Conservation (phyloP, 2,888 invertebrate genomes). For the Xanthorhoe designata region DNA sequence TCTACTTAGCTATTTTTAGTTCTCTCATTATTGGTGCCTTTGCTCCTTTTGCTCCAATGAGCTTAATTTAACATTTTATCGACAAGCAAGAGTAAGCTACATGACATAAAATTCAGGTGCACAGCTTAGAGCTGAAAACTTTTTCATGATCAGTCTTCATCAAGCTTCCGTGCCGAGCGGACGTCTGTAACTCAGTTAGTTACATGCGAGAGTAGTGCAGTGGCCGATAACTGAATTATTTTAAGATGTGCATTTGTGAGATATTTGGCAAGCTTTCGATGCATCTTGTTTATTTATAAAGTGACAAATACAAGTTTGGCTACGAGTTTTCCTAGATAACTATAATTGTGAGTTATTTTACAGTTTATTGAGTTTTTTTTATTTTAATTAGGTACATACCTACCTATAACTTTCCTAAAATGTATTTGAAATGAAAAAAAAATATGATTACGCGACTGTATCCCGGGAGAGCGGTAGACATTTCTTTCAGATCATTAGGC, state of each 20-base stretch:
- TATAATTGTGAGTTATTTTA: not conserved
- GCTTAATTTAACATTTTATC: no score
- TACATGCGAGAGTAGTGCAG: conserved; percentile 20
- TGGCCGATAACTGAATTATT: conserved; percentile 26
- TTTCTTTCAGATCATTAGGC: no score
- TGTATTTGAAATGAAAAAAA: no score
- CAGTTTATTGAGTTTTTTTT: not conserved
- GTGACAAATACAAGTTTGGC: conserved; percentile 22
- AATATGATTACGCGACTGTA: no score
- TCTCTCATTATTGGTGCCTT: not conserved
- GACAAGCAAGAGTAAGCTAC: no score
- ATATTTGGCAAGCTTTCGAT: conserved; percentile 52
- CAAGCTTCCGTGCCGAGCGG: conserved; percentile 26
- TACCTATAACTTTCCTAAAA: no score
- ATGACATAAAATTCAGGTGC: not conserved
- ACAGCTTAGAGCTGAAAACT: not conserved
- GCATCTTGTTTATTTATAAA: conserved; percentile 52
- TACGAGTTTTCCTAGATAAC: conserved; percentile 4
- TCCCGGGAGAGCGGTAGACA: no score
- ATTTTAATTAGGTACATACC: no score
- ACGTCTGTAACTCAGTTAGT: conserved; percentile 18
- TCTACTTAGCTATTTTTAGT: conserved; percentile 4
- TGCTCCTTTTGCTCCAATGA: not conserved
- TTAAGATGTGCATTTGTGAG: conserved; percentile 42
- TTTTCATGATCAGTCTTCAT: conserved; percentile 26